Conservation (phyloP, 2,113 vertebrate species). For the Galbula dea region DNA sequence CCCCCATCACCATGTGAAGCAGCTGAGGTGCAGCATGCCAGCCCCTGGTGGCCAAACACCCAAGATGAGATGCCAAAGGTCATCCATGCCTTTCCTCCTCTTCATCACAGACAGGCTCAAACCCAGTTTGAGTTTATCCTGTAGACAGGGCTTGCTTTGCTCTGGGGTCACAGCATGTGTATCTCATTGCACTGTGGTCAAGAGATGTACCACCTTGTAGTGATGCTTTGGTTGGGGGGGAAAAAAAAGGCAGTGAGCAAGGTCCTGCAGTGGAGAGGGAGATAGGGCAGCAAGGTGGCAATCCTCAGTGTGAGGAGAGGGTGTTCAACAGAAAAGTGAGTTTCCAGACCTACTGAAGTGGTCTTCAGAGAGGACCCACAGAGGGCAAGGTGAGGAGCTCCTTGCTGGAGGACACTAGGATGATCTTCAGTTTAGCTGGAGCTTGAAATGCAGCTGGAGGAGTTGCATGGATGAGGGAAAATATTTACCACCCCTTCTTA, state of each 20-base stretch:
- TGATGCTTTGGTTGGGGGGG: fast-evolving
- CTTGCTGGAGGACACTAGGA: neutral
- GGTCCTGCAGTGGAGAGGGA: neutral
- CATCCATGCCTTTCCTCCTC: neutral
- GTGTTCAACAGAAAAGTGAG: fast-evolving
- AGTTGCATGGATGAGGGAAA: neutral
- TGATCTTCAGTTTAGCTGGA: neutral
- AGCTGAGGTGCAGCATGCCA: fast-evolving
- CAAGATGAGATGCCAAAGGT: fast-evolving
- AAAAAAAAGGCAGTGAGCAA: neutral
- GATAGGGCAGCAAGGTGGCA: fast-evolving
- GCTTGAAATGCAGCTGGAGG: neutral
- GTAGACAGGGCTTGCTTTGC: fast-evolving
- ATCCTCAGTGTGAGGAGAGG: neutral
- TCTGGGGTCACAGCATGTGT: fast-evolving
- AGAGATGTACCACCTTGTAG: too few species aligned
- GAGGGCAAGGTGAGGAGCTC: neutral
- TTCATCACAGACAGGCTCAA: neutral
- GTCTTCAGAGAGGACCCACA: neutral
- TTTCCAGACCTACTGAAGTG: neutral
- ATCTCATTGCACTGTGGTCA: fast-evolving
- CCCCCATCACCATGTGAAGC: fast-evolving
- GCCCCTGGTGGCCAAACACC: fast-evolving
- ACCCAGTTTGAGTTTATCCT: neutral
- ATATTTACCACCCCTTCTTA: neutral